Base-by-base conservation (phyloP, 2,888 invertebrate species). In the Gastrophysa polygoni region DNA sequence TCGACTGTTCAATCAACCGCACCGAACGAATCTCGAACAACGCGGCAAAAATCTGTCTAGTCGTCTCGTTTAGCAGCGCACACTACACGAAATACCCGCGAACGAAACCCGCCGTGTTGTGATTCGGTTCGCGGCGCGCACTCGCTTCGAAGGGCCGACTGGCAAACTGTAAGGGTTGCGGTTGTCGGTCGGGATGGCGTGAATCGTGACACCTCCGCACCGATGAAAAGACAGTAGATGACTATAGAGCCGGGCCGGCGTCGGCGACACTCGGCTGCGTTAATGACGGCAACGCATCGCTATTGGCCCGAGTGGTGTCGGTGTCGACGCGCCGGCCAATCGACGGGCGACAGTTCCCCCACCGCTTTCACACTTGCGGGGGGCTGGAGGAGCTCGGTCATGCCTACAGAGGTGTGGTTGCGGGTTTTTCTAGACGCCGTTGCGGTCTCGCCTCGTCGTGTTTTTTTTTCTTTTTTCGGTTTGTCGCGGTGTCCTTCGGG, bases 271-370 rank as follows among this genome's bases (percentile, higher is more conserved):
- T 76, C 71, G 70, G 72, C 71, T 78, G 83, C 80, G 83, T 82
- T 83, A 83, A 83, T 83, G 83, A 83, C 79, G 77, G 72, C 69
- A 72, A 74, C 76, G 81, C 78, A 61, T 56, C 69, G 71, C 76
- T 64, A 82, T 82, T 82, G 82, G 82, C 71, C 5, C 72, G 74
- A 59, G 66, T 68, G 76, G 78, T 76, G 79, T 78, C 75, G 75
- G 77, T 75, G 73, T 72, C 73, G 75, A 75, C 78, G 74, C 72
- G 71, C 70, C 68, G 74, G 72, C 81, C 81, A 81, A 82, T 81
- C 70, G 77, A 64, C 61, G 72, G 80, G 82, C 81, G 82, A 78
- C 78, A 77, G 75, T 68, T 67, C 78, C 79, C 82, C 82, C 80
- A 78, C 82, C 76, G 76, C 78, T 82, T 81, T 81, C 79, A 80